These are phyloP conservation scores for Xenopus petersii DNA, from an alignment of 2,797 vertebrate species.

Conservation along the genomic window DNA sequence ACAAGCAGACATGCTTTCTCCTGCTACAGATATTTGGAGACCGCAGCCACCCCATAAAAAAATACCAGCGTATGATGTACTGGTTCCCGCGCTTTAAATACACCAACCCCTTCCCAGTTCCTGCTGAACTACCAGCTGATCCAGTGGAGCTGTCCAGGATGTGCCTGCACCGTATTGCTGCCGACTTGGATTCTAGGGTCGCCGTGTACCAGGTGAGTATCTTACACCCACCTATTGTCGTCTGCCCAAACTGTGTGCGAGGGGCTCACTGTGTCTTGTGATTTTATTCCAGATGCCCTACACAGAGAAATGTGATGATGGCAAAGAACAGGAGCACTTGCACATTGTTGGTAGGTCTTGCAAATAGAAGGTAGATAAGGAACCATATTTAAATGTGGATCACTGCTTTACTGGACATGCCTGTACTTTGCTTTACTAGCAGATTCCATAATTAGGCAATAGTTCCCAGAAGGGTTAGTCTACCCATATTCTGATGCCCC, in stretches of 20 bases:
- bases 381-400: too few species aligned
- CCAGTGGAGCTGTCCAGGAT: conserved; percentile 70
- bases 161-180: conserved; percentile 71
- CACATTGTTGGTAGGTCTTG: conserved; percentile 63
- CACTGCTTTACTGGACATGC: too few species aligned
- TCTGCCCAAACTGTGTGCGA: too few species aligned
- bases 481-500: too few species aligned
- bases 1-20: conserved; percentile 77
- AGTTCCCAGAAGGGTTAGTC: too few species aligned
- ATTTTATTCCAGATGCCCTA: conserved; percentile 62
- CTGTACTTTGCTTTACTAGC: too few species aligned
- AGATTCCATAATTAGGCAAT: too few species aligned
- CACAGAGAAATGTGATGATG: conserved; percentile 57
- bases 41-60: conserved; percentile 76
- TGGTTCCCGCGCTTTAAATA: conserved; percentile 83
- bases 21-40: conserved; percentile 77
- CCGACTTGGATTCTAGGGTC: conserved; percentile 68
- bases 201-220: conserved; percentile 76
- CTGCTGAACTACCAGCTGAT: conserved; percentile 68
- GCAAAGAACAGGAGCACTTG: conserved; percentile 58
- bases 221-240: not conserved
- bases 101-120: conserved; percentile 76
- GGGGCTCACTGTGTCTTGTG: too few species aligned
- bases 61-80: conserved; percentile 74
- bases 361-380: too few species aligned